Evolutionary conservation across 2,113 vertebrate genomes (phyloP).

Genomic region (Plecturocebus donacophilus): DNA sequence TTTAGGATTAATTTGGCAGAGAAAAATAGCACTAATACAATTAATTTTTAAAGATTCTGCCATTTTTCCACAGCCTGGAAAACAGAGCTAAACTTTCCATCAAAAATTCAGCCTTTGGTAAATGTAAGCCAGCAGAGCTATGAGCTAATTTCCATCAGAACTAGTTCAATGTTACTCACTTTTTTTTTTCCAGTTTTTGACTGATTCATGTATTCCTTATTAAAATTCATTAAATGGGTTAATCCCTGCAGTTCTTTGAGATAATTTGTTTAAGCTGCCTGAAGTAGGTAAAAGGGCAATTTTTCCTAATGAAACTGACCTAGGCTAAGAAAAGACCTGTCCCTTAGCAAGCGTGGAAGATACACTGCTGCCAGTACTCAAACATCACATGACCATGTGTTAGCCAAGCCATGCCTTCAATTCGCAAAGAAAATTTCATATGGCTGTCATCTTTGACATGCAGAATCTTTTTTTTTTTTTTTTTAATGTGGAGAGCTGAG

Average conservation of each 20-base stretch:
- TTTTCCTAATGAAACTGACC: conserved; percentile 73
- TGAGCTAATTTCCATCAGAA: conserved; percentile 84
- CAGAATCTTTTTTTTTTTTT: background rate
- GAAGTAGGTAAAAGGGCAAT: conserved; percentile 54
- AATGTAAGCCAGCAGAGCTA: conserved; percentile 74
- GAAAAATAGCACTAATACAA: conserved; percentile 56
- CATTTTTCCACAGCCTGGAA: conserved; percentile 56
- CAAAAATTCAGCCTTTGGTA: conserved; percentile 74
- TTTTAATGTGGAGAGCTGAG: background rate
- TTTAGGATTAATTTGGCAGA: conserved; percentile 41
- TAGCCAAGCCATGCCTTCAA: background rate
- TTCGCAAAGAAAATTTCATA: background rate
- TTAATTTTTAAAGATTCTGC: conserved; percentile 62
- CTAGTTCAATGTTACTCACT: conserved; percentile 75
- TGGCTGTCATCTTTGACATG: background rate
- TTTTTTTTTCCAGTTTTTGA: conserved; percentile 64
- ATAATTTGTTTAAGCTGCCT: conserved; percentile 62
- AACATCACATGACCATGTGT: background rate
- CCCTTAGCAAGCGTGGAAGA: background rate
- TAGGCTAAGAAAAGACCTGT: conserved; percentile 58
- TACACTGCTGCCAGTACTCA: background rate
- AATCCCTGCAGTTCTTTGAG: conserved; percentile 63
- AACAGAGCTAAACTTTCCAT: conserved; percentile 68
- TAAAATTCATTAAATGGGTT: conserved; percentile 75
- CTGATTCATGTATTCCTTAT: conserved; percentile 75